Evolutionary conservation across 2,888 invertebrate genomes (phyloP).

Genomic region (Psococerastis gibbosa): DNA sequence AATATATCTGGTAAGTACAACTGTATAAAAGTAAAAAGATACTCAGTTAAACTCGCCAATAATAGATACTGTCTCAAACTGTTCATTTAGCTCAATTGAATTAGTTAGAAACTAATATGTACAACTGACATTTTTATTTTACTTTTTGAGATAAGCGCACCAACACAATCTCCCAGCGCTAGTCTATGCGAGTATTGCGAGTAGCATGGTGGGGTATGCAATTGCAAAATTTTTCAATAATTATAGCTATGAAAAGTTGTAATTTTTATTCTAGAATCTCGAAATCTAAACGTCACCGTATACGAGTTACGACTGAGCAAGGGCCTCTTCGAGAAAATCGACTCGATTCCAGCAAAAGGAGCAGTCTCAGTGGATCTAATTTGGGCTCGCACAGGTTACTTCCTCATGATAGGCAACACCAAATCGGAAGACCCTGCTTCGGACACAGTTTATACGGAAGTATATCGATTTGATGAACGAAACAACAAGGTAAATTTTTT

Average conservation of each 20-base stretch:
- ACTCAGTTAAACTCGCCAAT: no score
- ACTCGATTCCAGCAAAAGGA: not conserved
- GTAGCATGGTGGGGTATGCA: no score
- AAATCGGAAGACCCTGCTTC: not conserved
- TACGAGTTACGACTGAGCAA: not conserved
- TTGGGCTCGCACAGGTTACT: not conserved
- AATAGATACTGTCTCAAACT: no score
- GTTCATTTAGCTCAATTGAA: no score
- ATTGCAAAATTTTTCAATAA: no score
- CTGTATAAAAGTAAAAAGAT: no score
- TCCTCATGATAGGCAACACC: not conserved
- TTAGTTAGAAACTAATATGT: no score
- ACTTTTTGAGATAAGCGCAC: no score
- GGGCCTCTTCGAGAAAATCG: not conserved
- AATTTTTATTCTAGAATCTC: not conserved
- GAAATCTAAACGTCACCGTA: not conserved
- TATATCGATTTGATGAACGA: not conserved
- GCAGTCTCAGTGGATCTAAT: not conserved
- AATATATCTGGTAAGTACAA: not conserved
- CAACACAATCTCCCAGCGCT: no score
- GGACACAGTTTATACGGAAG: not conserved
- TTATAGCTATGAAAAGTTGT: no score
- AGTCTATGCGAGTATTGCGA: no score
- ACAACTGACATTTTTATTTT: no score
- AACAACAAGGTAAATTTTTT: not conserved